These are phyloP conservation scores for Sarcophaga variegata DNA, from an alignment of 2,888 invertebrate genomes.

Conservation along the genomic window DNA sequence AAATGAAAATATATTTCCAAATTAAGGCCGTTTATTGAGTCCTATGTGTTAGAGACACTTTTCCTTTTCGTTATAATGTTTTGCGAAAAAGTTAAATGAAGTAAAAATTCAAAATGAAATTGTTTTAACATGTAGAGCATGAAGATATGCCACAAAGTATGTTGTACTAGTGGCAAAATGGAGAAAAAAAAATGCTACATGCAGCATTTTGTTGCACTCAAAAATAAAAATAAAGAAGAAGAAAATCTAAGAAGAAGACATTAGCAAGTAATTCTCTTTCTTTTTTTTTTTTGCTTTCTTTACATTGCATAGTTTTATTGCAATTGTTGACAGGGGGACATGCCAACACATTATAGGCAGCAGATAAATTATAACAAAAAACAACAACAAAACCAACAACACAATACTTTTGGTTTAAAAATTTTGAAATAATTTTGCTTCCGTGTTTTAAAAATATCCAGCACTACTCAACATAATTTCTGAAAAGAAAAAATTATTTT, in stretches of 20 bases:
- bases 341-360: slow-evolving; percentile 46
- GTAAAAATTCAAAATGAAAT: slow-evolving; percentile 59
- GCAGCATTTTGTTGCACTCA: not conserved
- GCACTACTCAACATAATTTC: not conserved
- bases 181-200: slow-evolving; percentile 15
- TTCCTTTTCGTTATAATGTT: slow-evolving; percentile 47
- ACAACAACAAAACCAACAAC: not conserved
- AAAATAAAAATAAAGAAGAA: no score
- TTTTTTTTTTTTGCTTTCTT: not conserved
- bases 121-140: slow-evolving; percentile 65
- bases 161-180: slow-evolving; percentile 25
- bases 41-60: slow-evolving; percentile 23
- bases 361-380: slow-evolving; percentile 59
- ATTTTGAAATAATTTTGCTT: slow-evolving; percentile 52
- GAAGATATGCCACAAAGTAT: slow-evolving; percentile 58
- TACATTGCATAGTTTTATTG: slow-evolving; percentile 14
- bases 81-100: slow-evolving; percentile 47
- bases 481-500: not conserved
- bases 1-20: no score
- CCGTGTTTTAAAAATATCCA: slow-evolving; percentile 60
- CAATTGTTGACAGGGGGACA: slow-evolving; percentile 65
- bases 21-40: not conserved
- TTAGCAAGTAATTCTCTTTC: no score
- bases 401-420: slow-evolving; percentile 24
- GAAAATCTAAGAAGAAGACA: no score